Percentiles rank a stretch among this genome's conserved stretches.
phyloP scores from a whole-genome alignment of 2,113 vertebrate species.

The Anhinga rufa region DNA sequence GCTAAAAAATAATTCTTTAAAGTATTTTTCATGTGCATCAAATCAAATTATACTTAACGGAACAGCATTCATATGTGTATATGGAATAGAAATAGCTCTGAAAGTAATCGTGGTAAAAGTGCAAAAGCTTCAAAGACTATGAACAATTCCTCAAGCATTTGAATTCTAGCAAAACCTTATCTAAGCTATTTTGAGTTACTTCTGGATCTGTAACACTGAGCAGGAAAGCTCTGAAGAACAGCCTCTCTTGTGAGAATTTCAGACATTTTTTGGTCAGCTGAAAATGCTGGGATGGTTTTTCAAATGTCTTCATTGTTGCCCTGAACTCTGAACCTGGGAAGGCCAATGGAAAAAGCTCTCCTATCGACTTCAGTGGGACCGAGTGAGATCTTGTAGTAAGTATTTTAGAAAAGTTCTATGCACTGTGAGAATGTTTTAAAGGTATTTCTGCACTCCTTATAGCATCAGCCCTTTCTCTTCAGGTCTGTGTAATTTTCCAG shows the following conservation, averaged over 20 bases:
- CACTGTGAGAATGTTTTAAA: neutral
- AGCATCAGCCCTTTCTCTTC: neutral
- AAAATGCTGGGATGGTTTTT: neutral
- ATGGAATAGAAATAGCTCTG: neutral
- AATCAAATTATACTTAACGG: neutral
- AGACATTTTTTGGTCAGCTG: neutral
- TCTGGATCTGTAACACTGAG: neutral
- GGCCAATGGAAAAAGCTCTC: neutral
- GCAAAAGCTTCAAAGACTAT: neutral
- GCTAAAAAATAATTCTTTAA: neutral
- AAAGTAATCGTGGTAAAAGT: neutral
- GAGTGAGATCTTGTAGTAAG: neutral
- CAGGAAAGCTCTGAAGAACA: neutral
- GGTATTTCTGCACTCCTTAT: neutral
- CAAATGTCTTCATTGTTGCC: neutral
- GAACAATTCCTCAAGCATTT: neutral
- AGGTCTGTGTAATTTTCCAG: neutral
- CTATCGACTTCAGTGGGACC: neutral
- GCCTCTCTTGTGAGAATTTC: neutral
- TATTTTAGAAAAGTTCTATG: neutral
- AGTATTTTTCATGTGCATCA: slow-evolving; percentile 1
- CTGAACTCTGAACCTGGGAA: neutral
- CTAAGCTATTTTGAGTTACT: neutral
- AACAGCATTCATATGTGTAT: neutral
- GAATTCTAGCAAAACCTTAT: neutral